Base-by-base conservation (phyloP, 2,888 invertebrate species). In the Ischnus inquisitorius region DNA sequence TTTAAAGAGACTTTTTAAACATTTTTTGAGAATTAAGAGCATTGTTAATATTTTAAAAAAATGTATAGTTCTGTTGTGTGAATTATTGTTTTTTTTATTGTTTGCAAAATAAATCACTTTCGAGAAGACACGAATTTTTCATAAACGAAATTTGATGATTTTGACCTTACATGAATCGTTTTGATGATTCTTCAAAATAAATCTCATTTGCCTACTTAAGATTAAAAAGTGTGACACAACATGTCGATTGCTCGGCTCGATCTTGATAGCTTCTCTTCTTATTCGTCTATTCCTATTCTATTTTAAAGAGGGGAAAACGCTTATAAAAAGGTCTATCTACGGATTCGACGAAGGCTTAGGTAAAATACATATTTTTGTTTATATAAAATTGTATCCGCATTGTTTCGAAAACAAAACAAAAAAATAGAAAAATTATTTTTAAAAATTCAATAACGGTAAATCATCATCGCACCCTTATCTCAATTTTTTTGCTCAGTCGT, bases 301-400 rank as follows among this genome's bases (percentile, higher is more conserved):
- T 54, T 65, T 8, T 14, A 25, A 41, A 43, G 19, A 34, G 72
- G 54, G 43, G 54, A 75, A 83, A 71, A 69, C 46, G 76, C 76
- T 76, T 84, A 82, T 80, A 84, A 82, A 84, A 82, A 72, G 69
- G 78, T 57, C n/a, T 75, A 69, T 60, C 78, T 82, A 78, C 46
- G 77, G 68, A 65, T 79, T 82, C 69, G 64, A 65, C 43, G 64
- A 60, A 77, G 72, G 46, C 25, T 84, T 71, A 19, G 46, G 51
- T 69, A 82, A 68, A 82, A 76, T 86, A 78, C 48, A 43, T 74
- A 72, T 69, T 76, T 34, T 69, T 28, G 39, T 78, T 28, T 60
- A 75, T 84, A 84, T 75, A 86, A 86, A 79, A 79, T 75, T 71
- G 71, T 71, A 48, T 76, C 64, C 62, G 34, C 16, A 64, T 51